These are phyloP conservation scores for Cheilosia impressa DNA, from an alignment of 2,888 invertebrate genomes.

Conservation along the genomic window DNA sequence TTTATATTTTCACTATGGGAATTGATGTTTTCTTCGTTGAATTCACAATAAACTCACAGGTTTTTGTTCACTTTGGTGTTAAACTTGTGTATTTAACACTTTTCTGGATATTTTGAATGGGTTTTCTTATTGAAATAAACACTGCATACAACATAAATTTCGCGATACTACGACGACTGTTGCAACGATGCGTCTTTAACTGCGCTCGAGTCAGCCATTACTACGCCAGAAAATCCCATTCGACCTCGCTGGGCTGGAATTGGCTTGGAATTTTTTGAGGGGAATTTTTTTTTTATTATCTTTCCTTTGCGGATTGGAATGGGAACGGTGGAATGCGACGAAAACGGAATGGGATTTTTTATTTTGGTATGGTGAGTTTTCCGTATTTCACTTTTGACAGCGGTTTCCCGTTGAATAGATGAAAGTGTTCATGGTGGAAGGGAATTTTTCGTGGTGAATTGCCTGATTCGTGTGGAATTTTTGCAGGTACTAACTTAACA, in stretches of 20 bases:
- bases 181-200: constrained; percentile 50
- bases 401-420: background rate
- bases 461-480: no score
- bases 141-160: constrained; percentile 34
- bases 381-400: constrained; percentile 1
- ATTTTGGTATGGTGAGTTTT: constrained; percentile 28
- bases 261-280: constrained; percentile 46
- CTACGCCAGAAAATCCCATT: constrained; percentile 72
- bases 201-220: constrained; percentile 72
- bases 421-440: background rate
- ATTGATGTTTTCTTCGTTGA: constrained; percentile 35
- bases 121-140: constrained; percentile 1
- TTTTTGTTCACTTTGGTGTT: constrained; percentile 9
- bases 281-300: constrained; percentile 22
- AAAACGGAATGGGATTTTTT: constrained; percentile 54
- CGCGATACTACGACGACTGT: constrained; percentile 57
- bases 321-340: constrained; percentile 32
- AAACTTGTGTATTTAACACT: background rate
- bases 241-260: constrained; percentile 72
- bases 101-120: background rate
- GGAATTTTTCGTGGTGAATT: background rate
- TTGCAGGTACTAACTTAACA: no score
- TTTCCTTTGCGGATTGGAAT: constrained; percentile 4
- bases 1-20: constrained; percentile 39
- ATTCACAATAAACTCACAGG: constrained; percentile 2